Base-by-base conservation (phyloP, 2,888 invertebrate genomes). In the Rhynchonema sp. region DNA sequence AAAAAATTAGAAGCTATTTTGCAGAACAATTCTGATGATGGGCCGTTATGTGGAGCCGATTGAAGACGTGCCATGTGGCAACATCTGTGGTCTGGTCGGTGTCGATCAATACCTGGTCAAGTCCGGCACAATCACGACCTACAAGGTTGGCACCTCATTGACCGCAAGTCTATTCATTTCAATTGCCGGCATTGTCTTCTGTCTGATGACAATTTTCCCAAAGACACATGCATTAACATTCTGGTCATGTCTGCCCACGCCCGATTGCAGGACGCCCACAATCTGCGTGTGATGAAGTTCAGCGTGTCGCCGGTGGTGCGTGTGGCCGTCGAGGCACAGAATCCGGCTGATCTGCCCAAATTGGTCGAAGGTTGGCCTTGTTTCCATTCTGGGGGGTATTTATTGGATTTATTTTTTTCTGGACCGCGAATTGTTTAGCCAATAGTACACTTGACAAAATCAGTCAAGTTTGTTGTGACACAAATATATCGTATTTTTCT, bases 201-300 rank as follows among this genome's bases (percentile, higher is more conserved):
- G n/a, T n/a, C n/a, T n/a, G n/a, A n/a, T n/a, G n/a, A n/a, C n/a
- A n/a, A n/a, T n/a, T n/a, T n/a, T n/a, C n/a, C n/a, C n/a, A n/a
- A n/a, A n/a, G n/a, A n/a, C n/a, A n/a, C n/a, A n/a, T n/a, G n/a
- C n/a, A n/a, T n/a, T n/a, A n/a, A n/a, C n/a, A n/a, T n/a, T n/a
- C n/a, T n/a, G n/a, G n/a, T n/a, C n/a, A n/a, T n/a, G n/a, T n/a
- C n/a, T n/a, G n/a, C n/a, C n/a, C n/a, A n/a, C n/a, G n/a, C n/a
- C n/a, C n/a, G n/a, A n/a, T n/a, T n/a, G n/a, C n/a, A n/a, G n/a
- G 90, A 94, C 74, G 96, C 98, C 20, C 98, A 99, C 81, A 99
- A 99, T 83, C 85, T 98, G n/a, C 56, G 74, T 81, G 91, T 96
- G 68, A 99, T 99, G 98, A 99, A 99, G 79, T 99, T 99, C 85